A percentile compares a stretch with the other conserved stretches of the same genome.
phyloP scores from a whole-genome alignment of 2,113 vertebrate species.

The Cheirogaleus medius region DNA sequence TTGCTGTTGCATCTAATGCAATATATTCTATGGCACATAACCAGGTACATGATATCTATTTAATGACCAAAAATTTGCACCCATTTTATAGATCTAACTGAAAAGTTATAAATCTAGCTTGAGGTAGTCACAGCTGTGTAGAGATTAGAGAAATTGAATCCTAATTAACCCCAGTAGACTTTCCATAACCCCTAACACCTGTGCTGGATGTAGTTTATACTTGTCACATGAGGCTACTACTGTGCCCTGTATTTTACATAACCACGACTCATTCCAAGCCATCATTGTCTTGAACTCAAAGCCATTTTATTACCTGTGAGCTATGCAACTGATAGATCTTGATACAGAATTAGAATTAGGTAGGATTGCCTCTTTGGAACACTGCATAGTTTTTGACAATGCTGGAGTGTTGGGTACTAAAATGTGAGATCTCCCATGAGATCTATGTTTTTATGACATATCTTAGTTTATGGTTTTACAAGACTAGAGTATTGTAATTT shows the following conservation, averaged over 20 bases:
- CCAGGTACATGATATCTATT: neutral
- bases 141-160: neutral
- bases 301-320: neutral
- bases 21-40: neutral
- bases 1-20: neutral
- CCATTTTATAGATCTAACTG: neutral
- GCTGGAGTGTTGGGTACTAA: neutral
- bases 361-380: neutral
- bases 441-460: neutral
- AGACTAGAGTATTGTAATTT: neutral
- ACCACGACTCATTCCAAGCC: neutral
- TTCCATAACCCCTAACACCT: neutral
- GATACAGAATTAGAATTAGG: neutral
- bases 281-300: neutral
- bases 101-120: neutral
- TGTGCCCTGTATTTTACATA: neutral
- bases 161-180: neutral
- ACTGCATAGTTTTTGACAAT: neutral
- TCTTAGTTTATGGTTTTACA: constrained; percentile 6
- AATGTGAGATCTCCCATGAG: neutral
- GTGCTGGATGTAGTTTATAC: neutral
- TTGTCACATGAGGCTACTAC: neutral
- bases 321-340: neutral
- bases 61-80: neutral
- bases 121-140: neutral